phyloP scores from a whole-genome alignment of 2,113 vertebrate species.

The Siniperca knerii region DNA sequence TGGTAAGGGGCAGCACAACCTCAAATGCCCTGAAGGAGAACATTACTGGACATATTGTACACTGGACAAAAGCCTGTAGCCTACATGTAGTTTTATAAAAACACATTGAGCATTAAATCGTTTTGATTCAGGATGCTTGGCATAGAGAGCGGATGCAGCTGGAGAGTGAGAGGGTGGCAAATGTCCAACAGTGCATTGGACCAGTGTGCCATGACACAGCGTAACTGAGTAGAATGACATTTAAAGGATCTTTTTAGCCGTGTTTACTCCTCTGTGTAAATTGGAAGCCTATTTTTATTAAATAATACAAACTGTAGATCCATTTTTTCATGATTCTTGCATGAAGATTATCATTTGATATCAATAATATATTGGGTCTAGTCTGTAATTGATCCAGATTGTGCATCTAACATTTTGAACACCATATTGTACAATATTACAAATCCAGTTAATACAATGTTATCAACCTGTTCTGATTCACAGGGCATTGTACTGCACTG shows the following conservation, averaged over 20 bases:
- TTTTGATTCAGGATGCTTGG: conserved; percentile 39
- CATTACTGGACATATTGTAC: neutral
- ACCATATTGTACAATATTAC: neutral
- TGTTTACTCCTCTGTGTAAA: conserved; percentile 37
- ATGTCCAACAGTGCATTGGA: conserved; percentile 42
- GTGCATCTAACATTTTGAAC: neutral
- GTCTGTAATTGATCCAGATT: neutral
- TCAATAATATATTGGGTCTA: neutral
- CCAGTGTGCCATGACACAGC: conserved; percentile 38
- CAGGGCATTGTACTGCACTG: neutral
- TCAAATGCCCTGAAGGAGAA: neutral
- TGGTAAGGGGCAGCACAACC: neutral
- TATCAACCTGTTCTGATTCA: too few species aligned
- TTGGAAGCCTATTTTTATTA: conserved; percentile 2
- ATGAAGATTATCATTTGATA: neutral
- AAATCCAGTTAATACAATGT: neutral
- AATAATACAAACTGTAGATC: neutral
- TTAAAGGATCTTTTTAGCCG: conserved; percentile 34
- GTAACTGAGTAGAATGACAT: conserved; percentile 53
- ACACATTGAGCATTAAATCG: conserved; percentile 38
- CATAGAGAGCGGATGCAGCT: conserved; percentile 37
- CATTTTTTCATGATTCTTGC: neutral
- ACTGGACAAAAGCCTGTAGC: conserved; percentile 24
- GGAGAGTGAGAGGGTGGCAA: conserved; percentile 31
- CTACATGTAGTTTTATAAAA: conserved; percentile 32